phyloP scores from a whole-genome alignment of 2,888 invertebrate species.

The Phlogophora meticulosa region DNA sequence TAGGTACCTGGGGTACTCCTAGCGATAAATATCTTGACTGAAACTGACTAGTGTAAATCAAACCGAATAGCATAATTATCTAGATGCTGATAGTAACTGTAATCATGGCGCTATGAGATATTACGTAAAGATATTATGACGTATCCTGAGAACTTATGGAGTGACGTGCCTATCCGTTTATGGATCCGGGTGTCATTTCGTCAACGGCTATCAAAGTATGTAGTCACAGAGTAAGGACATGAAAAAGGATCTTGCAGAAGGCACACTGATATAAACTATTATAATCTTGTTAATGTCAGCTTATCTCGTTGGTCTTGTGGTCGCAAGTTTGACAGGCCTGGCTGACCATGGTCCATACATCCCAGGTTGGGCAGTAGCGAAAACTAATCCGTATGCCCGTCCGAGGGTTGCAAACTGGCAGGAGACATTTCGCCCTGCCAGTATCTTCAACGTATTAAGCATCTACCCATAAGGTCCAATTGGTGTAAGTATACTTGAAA shows the following conservation, averaged over 20 bases:
- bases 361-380: too few relatives aligned
- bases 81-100: not conserved
- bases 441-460: too few relatives aligned
- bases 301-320: not conserved
- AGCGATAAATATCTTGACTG: not conserved
- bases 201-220: constrained; percentile 17
- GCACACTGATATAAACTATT: not conserved
- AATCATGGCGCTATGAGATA: constrained; percentile 8
- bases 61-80: too few relatives aligned
- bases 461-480: too few relatives aligned
- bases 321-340: not conserved
- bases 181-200: constrained; percentile 9
- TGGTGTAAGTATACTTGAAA: too few relatives aligned
- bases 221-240: constrained; percentile 3
- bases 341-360: too few relatives aligned
- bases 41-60: constrained; percentile 1
- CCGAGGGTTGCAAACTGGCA: too few relatives aligned
- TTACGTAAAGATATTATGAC: constrained; percentile 17
- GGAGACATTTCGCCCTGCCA: too few relatives aligned
- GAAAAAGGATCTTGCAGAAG: constrained; percentile 1
- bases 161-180: constrained; percentile 15
- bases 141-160: constrained; percentile 2
- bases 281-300: not conserved
- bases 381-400: too few relatives aligned
- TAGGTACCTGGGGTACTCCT: too few relatives aligned